Evolutionary conservation across 1,140 invertebrate species (phyloP), one percentile per base, ranked within the genome.

Genomic region (Ceratitis capitata): DNA sequence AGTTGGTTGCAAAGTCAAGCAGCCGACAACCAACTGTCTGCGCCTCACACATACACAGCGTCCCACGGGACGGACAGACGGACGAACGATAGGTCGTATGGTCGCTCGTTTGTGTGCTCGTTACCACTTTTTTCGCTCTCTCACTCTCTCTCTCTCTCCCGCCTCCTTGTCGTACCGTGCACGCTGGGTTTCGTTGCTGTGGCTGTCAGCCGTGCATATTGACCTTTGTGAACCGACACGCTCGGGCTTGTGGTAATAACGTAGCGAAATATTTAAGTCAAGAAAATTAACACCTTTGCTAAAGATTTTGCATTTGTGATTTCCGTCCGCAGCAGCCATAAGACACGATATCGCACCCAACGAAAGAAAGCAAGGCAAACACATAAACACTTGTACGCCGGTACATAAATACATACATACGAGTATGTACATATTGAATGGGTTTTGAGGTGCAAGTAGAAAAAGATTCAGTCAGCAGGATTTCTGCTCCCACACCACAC

Each of bases 181-280:
- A 56, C 4, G 35, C 53, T 42, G 19, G 32, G 6, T 6, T 14
- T 26, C 83, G 58, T 45, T 61, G 53, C 35, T 42, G 32, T 32
- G 53, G 32, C 39, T 64, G 84, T 47, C 69, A 82, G 85, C 47
- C 39, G 82, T 51, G 42, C 23, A 35, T 26, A 23, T 58, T 82
- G 64, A 85, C 86, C 84, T 85, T 45, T 64, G 56, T 86, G 86
- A 86, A 85, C 86, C 82, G 86, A 83, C 86, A 86, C 84, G 84
- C 84, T 85, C 86, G 58, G 26, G 26, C 69, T 84, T 86, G 85
- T 85, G 84, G 86, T 86, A 85, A 86, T 86, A 86, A 86, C 84
- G 84, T 86, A 86, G 85, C 64, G 83, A 86, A 86, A 86, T 85
- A 85, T 85, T 86, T 86, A 86, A 86, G 86, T 85, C 86, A 86